Percentiles rank a stretch among this genome's conserved stretches.
phyloP scores from a whole-genome alignment of 1,140 invertebrate species.

The Chrysomallon squamiferum region DNA sequence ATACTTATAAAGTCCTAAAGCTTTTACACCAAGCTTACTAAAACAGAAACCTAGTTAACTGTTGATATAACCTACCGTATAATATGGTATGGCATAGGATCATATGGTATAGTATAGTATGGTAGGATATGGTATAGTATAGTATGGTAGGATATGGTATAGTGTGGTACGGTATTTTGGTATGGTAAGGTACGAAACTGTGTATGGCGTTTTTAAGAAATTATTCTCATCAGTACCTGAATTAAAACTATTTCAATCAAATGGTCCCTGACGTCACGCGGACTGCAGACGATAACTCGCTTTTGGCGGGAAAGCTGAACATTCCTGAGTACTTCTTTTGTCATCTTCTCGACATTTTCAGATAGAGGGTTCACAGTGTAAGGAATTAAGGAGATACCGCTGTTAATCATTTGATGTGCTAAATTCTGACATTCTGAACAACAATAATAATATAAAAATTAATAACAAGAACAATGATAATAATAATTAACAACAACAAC shows the following conservation, averaged over 20 bases:
- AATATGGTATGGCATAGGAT: neutral
- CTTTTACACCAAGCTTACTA: neutral
- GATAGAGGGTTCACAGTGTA: conserved; percentile 31
- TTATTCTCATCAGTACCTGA: conserved; percentile 33
- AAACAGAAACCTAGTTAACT: neutral
- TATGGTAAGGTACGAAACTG: neutral
- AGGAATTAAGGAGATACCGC: conserved; percentile 46
- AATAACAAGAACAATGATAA: neutral
- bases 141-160: neutral
- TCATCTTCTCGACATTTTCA: conserved; percentile 4
- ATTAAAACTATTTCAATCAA: conserved; percentile 40
- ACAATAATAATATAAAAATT: neutral
- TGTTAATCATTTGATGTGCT: conserved; percentile 41
- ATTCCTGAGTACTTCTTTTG: conserved; percentile 38
- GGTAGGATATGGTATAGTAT: conserved; percentile 19
- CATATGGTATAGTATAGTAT: conserved; percentile 12
- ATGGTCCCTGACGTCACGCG: conserved; percentile 42
- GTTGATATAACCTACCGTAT: neutral
- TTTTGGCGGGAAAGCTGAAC: conserved; percentile 39
- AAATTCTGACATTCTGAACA: conserved; percentile 50
- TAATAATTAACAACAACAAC: neutral
- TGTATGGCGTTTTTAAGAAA: neutral
- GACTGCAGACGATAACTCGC: conserved; percentile 49
- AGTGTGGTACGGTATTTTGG: neutral
- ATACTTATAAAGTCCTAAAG: no score